Conservation (phyloP, 2,797 vertebrate genomes). For the Epinephelus malabaricus region DNA sequence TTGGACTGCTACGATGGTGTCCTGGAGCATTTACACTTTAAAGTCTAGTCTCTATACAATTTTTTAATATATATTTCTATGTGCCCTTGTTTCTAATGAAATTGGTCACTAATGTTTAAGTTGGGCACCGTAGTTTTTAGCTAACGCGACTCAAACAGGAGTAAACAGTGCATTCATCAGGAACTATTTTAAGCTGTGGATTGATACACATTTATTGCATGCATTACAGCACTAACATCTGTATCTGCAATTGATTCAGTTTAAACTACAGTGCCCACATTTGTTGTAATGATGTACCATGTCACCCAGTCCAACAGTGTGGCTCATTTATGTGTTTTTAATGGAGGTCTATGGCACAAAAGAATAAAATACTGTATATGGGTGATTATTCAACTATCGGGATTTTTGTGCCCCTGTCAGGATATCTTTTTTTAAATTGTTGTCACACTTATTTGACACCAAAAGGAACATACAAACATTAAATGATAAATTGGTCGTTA, state of each 20-base stretch:
- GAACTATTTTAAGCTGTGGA: background rate
- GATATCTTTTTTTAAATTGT: too few species aligned
- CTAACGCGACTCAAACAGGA: background rate
- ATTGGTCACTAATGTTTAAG: background rate
- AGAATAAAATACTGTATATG: too few species aligned
- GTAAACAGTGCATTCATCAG: background rate
- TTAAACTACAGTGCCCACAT: background rate
- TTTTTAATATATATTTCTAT: background rate
- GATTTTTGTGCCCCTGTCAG: too few species aligned
- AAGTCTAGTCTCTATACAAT: background rate
- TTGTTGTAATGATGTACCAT: background rate
- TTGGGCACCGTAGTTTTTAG: background rate
- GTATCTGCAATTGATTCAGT: background rate
- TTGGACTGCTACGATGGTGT: background rate
- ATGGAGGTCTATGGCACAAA: background rate
- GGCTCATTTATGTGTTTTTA: background rate
- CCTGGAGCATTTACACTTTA: constrained; percentile 9
- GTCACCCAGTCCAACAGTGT: background rate
- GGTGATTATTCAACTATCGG: too few species aligned
- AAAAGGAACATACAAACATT: too few species aligned
- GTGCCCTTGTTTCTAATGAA: background rate
- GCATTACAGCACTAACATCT: background rate
- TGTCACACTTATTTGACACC: too few species aligned
- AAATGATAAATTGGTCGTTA: too few species aligned
- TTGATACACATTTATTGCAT: background rate